Conservation (phyloP, 2,113 vertebrate species). For the Semicossyphus pulcher region DNA sequence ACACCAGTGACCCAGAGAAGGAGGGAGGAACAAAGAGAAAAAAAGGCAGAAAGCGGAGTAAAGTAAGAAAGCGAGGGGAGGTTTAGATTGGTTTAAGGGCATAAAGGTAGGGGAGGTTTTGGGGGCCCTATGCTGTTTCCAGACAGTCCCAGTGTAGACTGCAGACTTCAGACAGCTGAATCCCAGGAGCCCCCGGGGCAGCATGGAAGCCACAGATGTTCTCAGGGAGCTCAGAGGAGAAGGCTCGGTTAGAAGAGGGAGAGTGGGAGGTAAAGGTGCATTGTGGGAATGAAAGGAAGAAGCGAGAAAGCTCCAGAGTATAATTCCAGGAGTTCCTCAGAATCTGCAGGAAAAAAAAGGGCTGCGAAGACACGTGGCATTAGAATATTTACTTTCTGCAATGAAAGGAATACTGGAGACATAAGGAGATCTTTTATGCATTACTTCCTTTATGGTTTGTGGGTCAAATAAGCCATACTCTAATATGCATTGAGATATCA, state of each 20-base stretch:
- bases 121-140: conserved; percentile 77
- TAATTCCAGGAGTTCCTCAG: conserved; percentile 62
- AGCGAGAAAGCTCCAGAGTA: conserved; percentile 64
- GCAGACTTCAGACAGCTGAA: conserved; percentile 80
- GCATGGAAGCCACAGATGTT: conserved; percentile 83
- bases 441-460: conserved; percentile 49
- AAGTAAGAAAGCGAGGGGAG: conserved; percentile 68
- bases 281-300: conserved; percentile 73
- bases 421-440: conserved; percentile 50
- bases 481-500: not conserved
- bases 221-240: conserved; percentile 75
- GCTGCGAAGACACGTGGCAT: conserved; percentile 31
- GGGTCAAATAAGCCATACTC: not conserved
- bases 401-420: conserved; percentile 63
- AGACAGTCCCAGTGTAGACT: conserved; percentile 80
- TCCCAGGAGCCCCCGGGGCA: conserved; percentile 79
- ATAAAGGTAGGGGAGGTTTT: conserved; percentile 75
- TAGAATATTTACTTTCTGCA: conserved; percentile 53
- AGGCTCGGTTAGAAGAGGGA: conserved; percentile 62
- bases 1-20: conserved; percentile 75
- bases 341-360: conserved; percentile 58
- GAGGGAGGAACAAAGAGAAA: conserved; percentile 65
- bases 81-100: conserved; percentile 80
- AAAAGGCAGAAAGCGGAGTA: conserved; percentile 63
- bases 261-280: conserved; percentile 73